Percentiles rank a stretch among this genome's conserved stretches.
Conservation (phyloP, 2,888 invertebrate species). For the Ecliptopera silaceata region DNA sequence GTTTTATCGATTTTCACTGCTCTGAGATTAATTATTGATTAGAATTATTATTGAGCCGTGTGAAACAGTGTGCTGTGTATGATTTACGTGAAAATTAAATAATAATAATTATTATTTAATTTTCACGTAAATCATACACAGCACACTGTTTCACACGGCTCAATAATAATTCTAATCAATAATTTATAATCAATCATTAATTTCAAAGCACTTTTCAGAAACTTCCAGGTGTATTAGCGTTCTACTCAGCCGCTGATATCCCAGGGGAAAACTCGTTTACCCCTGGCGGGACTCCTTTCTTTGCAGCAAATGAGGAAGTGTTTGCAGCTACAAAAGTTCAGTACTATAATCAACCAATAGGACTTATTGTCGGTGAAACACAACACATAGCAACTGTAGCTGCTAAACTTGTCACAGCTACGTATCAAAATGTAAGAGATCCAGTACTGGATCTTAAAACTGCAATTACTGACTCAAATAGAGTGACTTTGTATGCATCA, state of each 20-base stretch:
- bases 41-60: too few relatives aligned
- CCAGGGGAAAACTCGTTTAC: conserved; percentile 84
- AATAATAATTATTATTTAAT: too few relatives aligned
- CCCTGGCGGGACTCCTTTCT: conserved; percentile 40
- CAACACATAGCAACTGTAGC: conserved; percentile 80
- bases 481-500: conserved; percentile 39
- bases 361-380: conserved; percentile 83
- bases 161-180: too few relatives aligned
- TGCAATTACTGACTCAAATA: conserved; percentile 47
- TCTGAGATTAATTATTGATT: too few relatives aligned
- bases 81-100: too few relatives aligned
- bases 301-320: conserved; percentile 57
- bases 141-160: too few relatives aligned
- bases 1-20: too few relatives aligned
- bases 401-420: conserved; percentile 80
- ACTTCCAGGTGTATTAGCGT: conserved; percentile 84
- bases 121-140: too few relatives aligned
- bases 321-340: conserved; percentile 65
- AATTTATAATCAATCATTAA: too few relatives aligned
- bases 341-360: conserved; percentile 60
- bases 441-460: conserved; percentile 51
- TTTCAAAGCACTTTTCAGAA: conserved; percentile 58
- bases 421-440: conserved; percentile 69
- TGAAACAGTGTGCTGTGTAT: too few relatives aligned
- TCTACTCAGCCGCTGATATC: conserved; percentile 85